Evolutionary conservation across 2,888 invertebrate species (phyloP).

Genomic region (Cyrtodaria siliqua): DNA sequence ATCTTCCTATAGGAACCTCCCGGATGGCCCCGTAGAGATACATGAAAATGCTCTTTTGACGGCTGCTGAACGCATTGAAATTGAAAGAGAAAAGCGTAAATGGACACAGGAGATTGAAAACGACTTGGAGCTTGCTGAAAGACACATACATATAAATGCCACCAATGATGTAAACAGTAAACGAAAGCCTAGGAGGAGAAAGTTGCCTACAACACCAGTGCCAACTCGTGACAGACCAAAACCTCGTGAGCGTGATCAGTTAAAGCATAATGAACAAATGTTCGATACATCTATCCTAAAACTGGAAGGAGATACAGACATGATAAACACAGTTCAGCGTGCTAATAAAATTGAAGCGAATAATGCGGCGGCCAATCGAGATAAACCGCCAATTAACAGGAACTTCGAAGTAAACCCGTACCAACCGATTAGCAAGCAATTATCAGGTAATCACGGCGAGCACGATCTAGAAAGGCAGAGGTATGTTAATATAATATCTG

Average conservation of each 20-base stretch:
- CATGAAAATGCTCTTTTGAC: slow-evolving; percentile 49
- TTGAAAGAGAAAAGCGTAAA: slow-evolving; percentile 40
- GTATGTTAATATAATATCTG: slow-evolving; percentile 11
- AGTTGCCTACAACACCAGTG: slow-evolving; percentile 13
- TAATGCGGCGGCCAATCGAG: neutral
- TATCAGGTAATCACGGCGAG: neutral
- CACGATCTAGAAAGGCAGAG: neutral
- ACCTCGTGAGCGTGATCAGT: too few relatives aligned
- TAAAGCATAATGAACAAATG: slow-evolving; percentile 1
- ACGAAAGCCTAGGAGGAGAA: neutral
- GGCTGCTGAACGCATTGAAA: slow-evolving; percentile 59
- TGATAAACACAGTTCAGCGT: slow-evolving; percentile 28
- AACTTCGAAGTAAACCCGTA: slow-evolving; percentile 17
- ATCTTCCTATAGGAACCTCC: slow-evolving; percentile 38
- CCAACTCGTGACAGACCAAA: neutral
- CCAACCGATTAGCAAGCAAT: slow-evolving; percentile 12
- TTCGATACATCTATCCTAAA: slow-evolving; percentile 25
- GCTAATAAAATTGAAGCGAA: slow-evolving; percentile 22
- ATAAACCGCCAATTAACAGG: neutral
- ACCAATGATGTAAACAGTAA: neutral
- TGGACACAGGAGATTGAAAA: too few relatives aligned
- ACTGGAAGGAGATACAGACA: slow-evolving; percentile 20
- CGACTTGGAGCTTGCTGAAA: neutral
- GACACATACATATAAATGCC: neutral
- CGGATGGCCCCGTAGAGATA: slow-evolving; percentile 13